Evolutionary conservation across 2,797 vertebrate species (phyloP).

Genomic region (Meriones psammophilus): DNA sequence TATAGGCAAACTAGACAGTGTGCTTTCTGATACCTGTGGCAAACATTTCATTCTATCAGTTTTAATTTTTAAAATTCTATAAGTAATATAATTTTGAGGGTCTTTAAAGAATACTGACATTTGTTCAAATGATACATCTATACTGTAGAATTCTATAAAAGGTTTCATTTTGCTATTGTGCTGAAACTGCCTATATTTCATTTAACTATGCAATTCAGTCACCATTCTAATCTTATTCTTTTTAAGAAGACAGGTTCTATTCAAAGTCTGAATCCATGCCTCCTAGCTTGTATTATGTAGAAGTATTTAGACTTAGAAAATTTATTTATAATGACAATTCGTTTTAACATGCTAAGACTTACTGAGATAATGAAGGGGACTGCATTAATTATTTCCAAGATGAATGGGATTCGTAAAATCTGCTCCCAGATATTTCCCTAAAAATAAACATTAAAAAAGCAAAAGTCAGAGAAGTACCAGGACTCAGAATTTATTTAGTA

Average conservation of each 20-base stretch:
- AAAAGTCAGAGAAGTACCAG: neutral
- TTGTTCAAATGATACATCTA: neutral
- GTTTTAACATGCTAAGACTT: conserved; percentile 79
- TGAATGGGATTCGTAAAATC: conserved; percentile 91
- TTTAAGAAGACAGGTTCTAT: conserved; percentile 35
- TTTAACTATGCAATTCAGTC: conserved; percentile 16
- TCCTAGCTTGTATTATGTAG: neutral
- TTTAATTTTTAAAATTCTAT: neutral
- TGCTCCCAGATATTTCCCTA: conserved; percentile 94
- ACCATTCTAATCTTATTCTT: neutral
- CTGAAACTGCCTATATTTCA: conserved; percentile 54
- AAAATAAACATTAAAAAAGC: conserved; percentile 81
- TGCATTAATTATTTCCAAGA: conserved; percentile 93
- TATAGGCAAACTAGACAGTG: neutral
- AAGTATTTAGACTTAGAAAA: neutral
- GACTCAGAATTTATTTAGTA: conserved; percentile 39
- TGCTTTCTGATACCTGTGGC: neutral
- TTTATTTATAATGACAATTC: conserved; percentile 39
- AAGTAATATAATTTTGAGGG: conserved; percentile 3
- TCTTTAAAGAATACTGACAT: neutral
- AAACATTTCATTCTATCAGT: neutral
- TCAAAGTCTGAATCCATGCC: conserved; percentile 19
- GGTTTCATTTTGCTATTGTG: conserved; percentile 48
- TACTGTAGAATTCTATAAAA: neutral
- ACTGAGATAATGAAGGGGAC: conserved; percentile 93